These are phyloP conservation scores for Thereva unica DNA, from an alignment of 2,888 invertebrate species.

Conservation along the genomic window DNA sequence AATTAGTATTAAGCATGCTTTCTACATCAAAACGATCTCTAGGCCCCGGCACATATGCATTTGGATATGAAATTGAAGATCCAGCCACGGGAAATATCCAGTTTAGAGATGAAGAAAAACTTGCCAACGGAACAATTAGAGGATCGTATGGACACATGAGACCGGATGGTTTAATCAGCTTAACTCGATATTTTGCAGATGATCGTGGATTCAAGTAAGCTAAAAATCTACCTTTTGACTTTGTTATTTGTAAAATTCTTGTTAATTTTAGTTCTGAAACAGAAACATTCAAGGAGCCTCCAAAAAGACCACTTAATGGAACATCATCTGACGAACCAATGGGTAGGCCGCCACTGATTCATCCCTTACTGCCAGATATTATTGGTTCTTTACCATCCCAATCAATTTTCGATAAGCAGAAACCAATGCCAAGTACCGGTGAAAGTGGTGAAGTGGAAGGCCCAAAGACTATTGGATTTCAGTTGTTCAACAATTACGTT, in stretches of 20 bases:
- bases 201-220: constrained; percentile 67
- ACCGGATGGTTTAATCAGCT: constrained; percentile 65
- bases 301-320: constrained; percentile 4
- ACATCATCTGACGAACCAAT: constrained; percentile 36
- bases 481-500: not conserved
- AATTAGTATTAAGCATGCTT: not conserved
- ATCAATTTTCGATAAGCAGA: no score
- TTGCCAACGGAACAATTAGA: constrained; percentile 70
- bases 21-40: constrained; percentile 30
- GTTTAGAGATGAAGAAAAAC: constrained; percentile 71
- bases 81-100: constrained; percentile 68
- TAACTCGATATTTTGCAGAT: constrained; percentile 70
- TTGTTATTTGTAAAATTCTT: not conserved
- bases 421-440: not conserved
- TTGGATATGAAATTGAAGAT: constrained; percentile 73
- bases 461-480: not conserved
- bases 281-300: constrained; percentile 22
- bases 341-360: constrained; percentile 41
- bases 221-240: not conserved
- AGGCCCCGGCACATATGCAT: constrained; percentile 71
- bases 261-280: constrained; percentile 23
- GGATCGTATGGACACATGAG: constrained; percentile 75
- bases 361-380: no score
- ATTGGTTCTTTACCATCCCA: no score
- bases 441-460: not conserved